Evolutionary conservation across 1,140 invertebrate species (phyloP).

Genomic region (Drosophila takahashii): DNA sequence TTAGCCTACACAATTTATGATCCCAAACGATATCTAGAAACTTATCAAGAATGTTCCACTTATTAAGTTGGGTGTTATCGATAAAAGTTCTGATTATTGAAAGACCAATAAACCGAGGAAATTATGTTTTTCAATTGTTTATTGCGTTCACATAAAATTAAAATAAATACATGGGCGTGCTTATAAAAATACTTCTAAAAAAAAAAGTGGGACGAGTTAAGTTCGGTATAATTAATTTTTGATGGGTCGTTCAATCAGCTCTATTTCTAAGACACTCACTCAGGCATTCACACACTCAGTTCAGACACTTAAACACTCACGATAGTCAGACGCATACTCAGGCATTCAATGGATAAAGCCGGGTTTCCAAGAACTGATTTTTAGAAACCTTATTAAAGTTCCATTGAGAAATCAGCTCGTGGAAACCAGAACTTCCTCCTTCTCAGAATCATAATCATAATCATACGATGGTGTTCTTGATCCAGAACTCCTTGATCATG

Average conservation of each 20-base stretch:
- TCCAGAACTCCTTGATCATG: slow-evolving; percentile 93
- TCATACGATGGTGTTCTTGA: slow-evolving; percentile 85
- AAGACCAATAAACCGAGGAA: no score
- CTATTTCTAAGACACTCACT: slow-evolving; percentile 16
- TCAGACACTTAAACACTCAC: slow-evolving; percentile 10
- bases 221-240: slow-evolving; percentile 9
- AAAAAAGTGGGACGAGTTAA: slow-evolving; percentile 3
- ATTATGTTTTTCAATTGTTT: slow-evolving; percentile 1
- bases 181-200: slow-evolving; percentile 47
- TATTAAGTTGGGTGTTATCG: background rate
- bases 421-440: background rate
- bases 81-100: background rate
- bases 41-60: background rate
- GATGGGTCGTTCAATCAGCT: background rate
- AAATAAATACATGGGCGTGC: slow-evolving; percentile 58
- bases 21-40: background rate
- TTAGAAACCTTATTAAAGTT: background rate
- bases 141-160: slow-evolving; percentile 37
- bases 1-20: background rate
- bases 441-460: slow-evolving; percentile 38
- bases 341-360: background rate
- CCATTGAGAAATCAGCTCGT: background rate
- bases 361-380: background rate
- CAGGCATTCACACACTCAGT: slow-evolving; percentile 5
- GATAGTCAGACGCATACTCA: slow-evolving; percentile 9